phyloP scores from a whole-genome alignment of 1,140 invertebrate genomes.

The Anthonomus grandis region DNA sequence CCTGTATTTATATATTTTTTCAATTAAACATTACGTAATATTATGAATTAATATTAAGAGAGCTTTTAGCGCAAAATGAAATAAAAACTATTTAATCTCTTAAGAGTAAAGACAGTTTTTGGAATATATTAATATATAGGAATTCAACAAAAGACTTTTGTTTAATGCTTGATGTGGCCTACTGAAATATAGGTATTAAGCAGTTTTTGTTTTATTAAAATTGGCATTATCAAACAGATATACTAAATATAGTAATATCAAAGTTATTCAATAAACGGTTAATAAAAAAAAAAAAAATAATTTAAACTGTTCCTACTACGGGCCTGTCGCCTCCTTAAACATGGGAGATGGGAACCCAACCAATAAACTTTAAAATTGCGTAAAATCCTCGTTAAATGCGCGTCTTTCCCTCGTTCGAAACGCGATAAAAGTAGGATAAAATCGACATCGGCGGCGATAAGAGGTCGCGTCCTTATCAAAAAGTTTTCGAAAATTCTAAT shows the following conservation, averaged over 20 bases:
- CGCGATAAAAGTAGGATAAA: slow-evolving; percentile 11
- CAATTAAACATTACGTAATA: too few species aligned
- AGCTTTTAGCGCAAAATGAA: too few species aligned
- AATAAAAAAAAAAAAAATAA: neutral
- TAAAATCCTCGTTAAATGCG: slow-evolving; percentile 19
- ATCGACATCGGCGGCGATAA: neutral
- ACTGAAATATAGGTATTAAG: neutral
- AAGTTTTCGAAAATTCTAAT: slow-evolving; percentile 2
- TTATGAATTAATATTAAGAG: too few species aligned
- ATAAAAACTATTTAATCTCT: too few species aligned
- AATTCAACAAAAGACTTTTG: neutral
- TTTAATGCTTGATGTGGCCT: neutral
- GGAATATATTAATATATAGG: neutral
- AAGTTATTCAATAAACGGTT: neutral
- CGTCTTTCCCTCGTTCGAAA: slow-evolving; percentile 9
- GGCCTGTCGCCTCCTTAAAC: slow-evolving; percentile 16
- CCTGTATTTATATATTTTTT: too few species aligned
- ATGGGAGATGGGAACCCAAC: slow-evolving; percentile 19
- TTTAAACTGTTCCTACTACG: neutral
- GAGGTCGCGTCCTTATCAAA: neutral
- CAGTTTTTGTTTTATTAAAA: neutral
- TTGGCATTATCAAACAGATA: neutral
- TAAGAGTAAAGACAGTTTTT: too few species aligned
- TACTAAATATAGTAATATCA: neutral
- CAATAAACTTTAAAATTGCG: too few species aligned